Base-by-base conservation (phyloP, 2,797 vertebrate genomes). In the Apogon talboti region DNA sequence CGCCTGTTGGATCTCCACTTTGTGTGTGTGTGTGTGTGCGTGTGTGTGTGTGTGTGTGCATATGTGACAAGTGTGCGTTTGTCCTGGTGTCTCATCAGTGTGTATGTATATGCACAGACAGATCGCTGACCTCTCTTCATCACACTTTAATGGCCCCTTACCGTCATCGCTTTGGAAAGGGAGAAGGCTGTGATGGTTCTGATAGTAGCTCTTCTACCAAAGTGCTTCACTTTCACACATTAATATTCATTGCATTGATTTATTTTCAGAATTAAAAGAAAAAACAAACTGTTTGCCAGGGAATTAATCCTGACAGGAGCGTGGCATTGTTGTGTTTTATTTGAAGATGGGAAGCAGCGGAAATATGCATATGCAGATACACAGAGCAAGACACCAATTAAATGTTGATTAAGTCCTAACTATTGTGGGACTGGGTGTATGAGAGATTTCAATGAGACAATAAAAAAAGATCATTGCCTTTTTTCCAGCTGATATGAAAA, bases 391-490 rank as follows among this genome's bases (percentile, higher is more conserved):
- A 87, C 88, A 88, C 90, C 91, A 91, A 90, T 92, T 92, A 87
- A 91, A 91, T 88, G 85, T 90, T 93, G 91, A 93, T 94, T 93
- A 93, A 92, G 90, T 79, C 90, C 84, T 91, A 87, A 91, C 87
- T 85, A 87, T 90, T 89, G 90, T 86, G 90, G 89, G 90, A 89
- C 82, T 78, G 77, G 56, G 71, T 86, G 69, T 66, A 2, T 33
- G 70, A 79, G 79, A 66, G 47, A 74, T 59, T 62, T 79, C 49
- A 49, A 14, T 1, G 33, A 83, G 60, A 87, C 82, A 70, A 79
- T 80, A 81, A 77, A 74, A 65, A 68, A 65, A 61, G 41, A 63
- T 64, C 56, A 69, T 70, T 57, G 56, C 49, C 61, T 55, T 58
- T 43, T 67, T 37, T 14, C 8, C 37, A 69, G 50, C 71, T 16